phyloP scores from a whole-genome alignment of 2,113 vertebrate genomes.

The Phyllostomus discolor region DNA sequence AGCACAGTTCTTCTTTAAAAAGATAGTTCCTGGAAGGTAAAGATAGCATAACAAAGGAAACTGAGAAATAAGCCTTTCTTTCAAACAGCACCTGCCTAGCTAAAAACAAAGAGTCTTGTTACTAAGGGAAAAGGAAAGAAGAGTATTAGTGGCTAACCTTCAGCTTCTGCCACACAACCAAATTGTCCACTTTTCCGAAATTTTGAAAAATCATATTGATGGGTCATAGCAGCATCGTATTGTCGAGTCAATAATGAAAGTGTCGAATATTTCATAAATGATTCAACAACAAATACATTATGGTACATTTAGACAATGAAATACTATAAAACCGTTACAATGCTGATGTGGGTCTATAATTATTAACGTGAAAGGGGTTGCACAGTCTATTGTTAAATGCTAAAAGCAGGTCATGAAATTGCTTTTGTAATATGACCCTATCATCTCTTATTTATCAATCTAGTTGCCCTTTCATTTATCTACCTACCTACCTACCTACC shows the following conservation, averaged over 20 bases:
- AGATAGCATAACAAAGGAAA: neutral
- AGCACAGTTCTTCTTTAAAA: neutral
- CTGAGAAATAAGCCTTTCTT: neutral
- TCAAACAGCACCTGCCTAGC: neutral
- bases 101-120: neutral
- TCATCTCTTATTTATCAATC: neutral
- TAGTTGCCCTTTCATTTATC: neutral
- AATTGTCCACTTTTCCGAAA: neutral
- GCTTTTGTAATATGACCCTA: neutral
- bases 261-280: neutral
- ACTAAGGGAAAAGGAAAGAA: neutral
- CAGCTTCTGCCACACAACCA: neutral
- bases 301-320: neutral
- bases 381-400: neutral
- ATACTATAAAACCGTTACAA: neutral
- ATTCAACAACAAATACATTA: neutral
- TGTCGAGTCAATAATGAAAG: too few relatives aligned
- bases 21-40: neutral
- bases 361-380: neutral
- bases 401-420: neutral
- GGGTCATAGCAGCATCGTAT: too few relatives aligned
- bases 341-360: too few relatives aligned
- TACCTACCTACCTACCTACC: neutral
- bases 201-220: too few relatives aligned
- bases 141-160: neutral